phyloP scores from a whole-genome alignment of 2,888 invertebrate species.

The Drosophila vallismaia region DNA sequence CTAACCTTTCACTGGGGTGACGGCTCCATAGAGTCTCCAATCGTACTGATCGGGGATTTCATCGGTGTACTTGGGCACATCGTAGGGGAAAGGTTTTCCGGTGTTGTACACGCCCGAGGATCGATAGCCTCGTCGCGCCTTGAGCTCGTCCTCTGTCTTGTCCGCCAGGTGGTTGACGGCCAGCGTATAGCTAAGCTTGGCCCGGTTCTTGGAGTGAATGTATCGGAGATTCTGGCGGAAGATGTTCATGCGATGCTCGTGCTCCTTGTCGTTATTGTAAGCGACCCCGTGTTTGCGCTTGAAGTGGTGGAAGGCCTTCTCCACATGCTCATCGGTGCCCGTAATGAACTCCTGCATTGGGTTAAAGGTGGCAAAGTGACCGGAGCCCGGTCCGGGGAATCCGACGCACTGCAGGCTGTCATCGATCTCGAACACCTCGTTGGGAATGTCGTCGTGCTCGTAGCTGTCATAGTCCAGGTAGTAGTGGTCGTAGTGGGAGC shows the following conservation, averaged over 20 bases:
- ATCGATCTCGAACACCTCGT: slow-evolving; percentile 88
- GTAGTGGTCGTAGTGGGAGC: slow-evolving; percentile 98
- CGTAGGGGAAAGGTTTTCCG: slow-evolving; percentile 92
- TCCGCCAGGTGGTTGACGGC: slow-evolving; percentile 95
- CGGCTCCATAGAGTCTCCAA: slow-evolving; percentile 96
- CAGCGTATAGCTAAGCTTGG: slow-evolving; percentile 89
- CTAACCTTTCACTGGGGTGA: slow-evolving; percentile 95
- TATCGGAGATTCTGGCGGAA: slow-evolving; percentile 94
- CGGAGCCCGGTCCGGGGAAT: slow-evolving; percentile 96
- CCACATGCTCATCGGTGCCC: slow-evolving; percentile 90
- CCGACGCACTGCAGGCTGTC: slow-evolving; percentile 87
- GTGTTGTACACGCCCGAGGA: slow-evolving; percentile 88
- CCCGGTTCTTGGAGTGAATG: slow-evolving; percentile 92
- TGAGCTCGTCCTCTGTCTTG: slow-evolving; percentile 90
- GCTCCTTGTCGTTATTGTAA: slow-evolving; percentile 88
- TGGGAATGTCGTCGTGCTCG: slow-evolving; percentile 87
- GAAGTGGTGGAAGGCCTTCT: slow-evolving; percentile 89
- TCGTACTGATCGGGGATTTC: slow-evolving; percentile 91
- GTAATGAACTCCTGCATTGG: slow-evolving; percentile 96
- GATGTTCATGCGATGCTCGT: slow-evolving; percentile 88
- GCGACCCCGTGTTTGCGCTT: slow-evolving; percentile 88
- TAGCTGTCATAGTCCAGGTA: slow-evolving; percentile 91
- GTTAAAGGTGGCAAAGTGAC: slow-evolving; percentile 93
- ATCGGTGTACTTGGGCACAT: slow-evolving; percentile 85
- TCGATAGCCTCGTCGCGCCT: slow-evolving; percentile 88